Evolutionary conservation across 2,888 invertebrate genomes (phyloP).

Genomic region (Ornithoptera alexandrae): DNA sequence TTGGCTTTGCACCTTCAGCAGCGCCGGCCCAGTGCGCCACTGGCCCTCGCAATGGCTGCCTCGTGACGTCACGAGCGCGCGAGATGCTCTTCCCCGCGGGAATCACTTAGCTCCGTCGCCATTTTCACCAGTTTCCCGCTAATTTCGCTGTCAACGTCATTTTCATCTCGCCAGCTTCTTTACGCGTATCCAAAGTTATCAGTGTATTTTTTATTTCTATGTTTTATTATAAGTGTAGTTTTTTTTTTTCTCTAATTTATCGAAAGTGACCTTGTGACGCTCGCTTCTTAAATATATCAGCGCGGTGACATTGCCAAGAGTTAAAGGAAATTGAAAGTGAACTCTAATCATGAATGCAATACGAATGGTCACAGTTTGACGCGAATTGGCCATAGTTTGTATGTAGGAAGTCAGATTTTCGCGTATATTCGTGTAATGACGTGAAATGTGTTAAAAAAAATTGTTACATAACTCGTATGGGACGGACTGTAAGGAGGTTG

Average conservation of each 20-base stretch:
- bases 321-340: slow-evolving; percentile 26
- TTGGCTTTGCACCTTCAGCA: slow-evolving; percentile 50
- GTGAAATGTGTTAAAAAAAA: slow-evolving; percentile 7
- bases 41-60: slow-evolving; percentile 41
- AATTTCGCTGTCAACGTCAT: slow-evolving; percentile 31
- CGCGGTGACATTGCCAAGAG: slow-evolving; percentile 27
- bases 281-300: slow-evolving; percentile 25
- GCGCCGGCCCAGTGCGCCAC: slow-evolving; percentile 46
- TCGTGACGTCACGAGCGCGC: slow-evolving; percentile 43
- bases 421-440: slow-evolving; percentile 12
- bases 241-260: slow-evolving; percentile 14
- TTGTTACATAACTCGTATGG: slow-evolving; percentile 14
- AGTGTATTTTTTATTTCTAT: neutral
- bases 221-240: slow-evolving; percentile 4
- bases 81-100: slow-evolving; percentile 57
- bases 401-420: neutral
- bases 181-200: slow-evolving; percentile 7
- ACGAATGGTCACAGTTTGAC: slow-evolving; percentile 5
- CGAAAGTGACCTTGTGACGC: slow-evolving; percentile 27
- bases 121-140: slow-evolving; percentile 30
- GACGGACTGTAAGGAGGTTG: neutral
- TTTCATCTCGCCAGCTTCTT: slow-evolving; percentile 31
- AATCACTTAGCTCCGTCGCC: slow-evolving; percentile 43
- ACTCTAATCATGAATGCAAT: slow-evolving; percentile 26
- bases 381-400: neutral